phyloP scores from a whole-genome alignment of 2,888 invertebrate species.

The Nyleta sp. region DNA sequence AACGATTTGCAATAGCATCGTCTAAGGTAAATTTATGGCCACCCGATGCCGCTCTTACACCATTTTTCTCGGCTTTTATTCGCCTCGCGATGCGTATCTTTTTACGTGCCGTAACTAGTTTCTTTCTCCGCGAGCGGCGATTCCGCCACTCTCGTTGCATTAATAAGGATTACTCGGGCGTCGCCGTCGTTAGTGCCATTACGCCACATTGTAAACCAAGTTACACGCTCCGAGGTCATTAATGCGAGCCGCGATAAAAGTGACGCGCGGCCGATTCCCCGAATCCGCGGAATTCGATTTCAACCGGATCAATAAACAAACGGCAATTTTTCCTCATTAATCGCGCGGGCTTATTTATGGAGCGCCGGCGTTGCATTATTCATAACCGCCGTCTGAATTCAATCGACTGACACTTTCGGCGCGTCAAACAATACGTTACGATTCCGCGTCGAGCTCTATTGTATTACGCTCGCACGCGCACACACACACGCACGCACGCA shows the following conservation, averaged over 20 bases:
- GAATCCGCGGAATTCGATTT: conserved; percentile 4
- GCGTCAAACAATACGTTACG: conserved; percentile 26
- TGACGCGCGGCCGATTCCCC: conserved; percentile 9
- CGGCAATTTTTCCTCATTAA: conserved; percentile 22
- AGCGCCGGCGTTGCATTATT: conserved; percentile 33
- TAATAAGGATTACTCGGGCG: conserved; percentile 49
- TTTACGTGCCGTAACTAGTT: conserved; percentile 41
- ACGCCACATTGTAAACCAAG: conserved; percentile 34
- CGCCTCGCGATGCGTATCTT: conserved; percentile 11
- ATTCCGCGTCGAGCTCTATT: conserved; percentile 26
- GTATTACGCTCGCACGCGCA: neutral
- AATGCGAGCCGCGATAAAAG: conserved; percentile 5
- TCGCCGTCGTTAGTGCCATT: conserved; percentile 29
- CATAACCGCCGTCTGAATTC: conserved; percentile 26
- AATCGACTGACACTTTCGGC: conserved; percentile 28
- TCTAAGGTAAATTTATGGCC: conserved; percentile 32
- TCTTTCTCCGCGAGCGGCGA: conserved; percentile 28
- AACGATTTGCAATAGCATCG: conserved; percentile 39
- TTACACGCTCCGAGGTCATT: conserved; percentile 18
- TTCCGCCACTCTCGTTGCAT: conserved; percentile 37
- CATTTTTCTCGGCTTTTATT: conserved; percentile 47
- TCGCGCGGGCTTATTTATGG: conserved; percentile 15
- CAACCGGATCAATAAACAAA: conserved; percentile 23
- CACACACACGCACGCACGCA: neutral
- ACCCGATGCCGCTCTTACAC: conserved; percentile 20